A percentile compares a stretch with the other conserved stretches of the same genome.
phyloP scores from a whole-genome alignment of 2,888 invertebrate genomes.

The Seira sanloemensis region DNA sequence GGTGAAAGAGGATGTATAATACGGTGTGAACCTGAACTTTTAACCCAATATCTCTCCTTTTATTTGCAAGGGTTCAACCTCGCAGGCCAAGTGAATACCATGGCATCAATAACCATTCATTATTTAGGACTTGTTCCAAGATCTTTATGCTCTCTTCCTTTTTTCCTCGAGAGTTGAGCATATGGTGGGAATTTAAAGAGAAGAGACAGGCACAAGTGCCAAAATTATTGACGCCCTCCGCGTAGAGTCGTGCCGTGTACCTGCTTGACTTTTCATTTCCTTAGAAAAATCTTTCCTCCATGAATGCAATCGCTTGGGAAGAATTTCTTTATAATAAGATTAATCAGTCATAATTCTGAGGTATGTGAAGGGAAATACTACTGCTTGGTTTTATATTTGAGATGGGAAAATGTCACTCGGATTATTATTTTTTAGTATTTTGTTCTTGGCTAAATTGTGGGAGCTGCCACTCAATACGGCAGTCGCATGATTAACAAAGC shows the following conservation, averaged over 20 bases:
- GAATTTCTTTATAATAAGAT: background rate
- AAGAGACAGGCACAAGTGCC: constrained; percentile 20
- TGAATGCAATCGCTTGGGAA: background rate
- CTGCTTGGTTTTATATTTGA: background rate
- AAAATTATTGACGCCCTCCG: constrained; percentile 28
- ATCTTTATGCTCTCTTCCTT: background rate
- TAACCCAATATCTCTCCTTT: constrained; percentile 40
- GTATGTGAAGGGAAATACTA: constrained; percentile 5
- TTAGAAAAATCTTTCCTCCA: background rate
- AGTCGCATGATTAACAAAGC: no score
- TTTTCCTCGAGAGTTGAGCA: background rate
- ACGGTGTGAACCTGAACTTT: constrained; percentile 60
- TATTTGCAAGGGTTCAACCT: background rate
- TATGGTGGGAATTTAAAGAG: no score
- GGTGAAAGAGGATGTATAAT: constrained; percentile 22
- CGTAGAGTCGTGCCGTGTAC: no score
- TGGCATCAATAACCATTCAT: background rate
- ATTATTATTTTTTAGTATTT: constrained; percentile 25
- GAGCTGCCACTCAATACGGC: constrained; percentile 25
- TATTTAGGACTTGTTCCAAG: constrained; percentile 7
- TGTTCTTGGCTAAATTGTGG: constrained; percentile 26
- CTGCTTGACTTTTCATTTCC: no score
- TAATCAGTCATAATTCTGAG: no score
- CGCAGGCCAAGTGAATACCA: background rate
- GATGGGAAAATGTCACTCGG: constrained; percentile 24